These are phyloP conservation scores for Nibea coibor DNA, from an alignment of 2,113 vertebrate species.

Conservation along the genomic window DNA sequence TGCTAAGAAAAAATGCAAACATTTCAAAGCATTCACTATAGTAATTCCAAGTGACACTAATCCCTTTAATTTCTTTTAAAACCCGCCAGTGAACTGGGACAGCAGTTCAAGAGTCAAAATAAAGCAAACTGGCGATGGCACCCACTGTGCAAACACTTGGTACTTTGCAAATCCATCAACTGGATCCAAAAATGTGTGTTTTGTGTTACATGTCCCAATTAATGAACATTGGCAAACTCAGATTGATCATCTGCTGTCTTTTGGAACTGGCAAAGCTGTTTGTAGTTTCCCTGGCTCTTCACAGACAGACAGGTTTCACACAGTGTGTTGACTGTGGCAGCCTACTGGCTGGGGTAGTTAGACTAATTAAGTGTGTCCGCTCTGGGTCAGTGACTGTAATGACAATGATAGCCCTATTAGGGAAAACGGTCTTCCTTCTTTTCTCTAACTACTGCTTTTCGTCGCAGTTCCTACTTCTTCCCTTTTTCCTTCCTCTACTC, in stretches of 20 bases:
- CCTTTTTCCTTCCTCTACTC: background rate
- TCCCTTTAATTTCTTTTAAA: constrained; percentile 11
- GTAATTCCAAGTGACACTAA: background rate
- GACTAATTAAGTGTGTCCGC: constrained; percentile 59
- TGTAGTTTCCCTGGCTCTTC: constrained; percentile 34
- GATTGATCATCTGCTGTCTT: constrained; percentile 27
- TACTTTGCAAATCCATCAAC: constrained; percentile 20
- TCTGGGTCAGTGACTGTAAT: constrained; percentile 57
- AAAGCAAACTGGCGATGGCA: constrained; percentile 1
- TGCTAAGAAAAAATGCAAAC: background rate
- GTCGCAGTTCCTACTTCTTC: background rate
- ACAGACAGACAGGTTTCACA: constrained; percentile 12
- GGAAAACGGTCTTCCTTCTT: background rate
- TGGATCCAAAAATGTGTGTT: constrained; percentile 34
- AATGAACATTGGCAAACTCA: constrained; percentile 41
- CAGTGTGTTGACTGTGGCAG: constrained; percentile 35
- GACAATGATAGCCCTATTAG: constrained; percentile 61
- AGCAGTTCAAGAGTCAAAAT: constrained; percentile 19
- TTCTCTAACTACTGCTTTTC: background rate
- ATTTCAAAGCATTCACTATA: background rate
- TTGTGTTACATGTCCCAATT: constrained; percentile 23
- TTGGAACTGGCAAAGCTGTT: constrained; percentile 14
- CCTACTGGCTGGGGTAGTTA: constrained; percentile 38
- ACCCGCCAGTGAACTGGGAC: background rate
- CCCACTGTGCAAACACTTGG: constrained; percentile 14